Base-by-base conservation (phyloP, 1,140 invertebrate species). In the Ceratina australensis region DNA sequence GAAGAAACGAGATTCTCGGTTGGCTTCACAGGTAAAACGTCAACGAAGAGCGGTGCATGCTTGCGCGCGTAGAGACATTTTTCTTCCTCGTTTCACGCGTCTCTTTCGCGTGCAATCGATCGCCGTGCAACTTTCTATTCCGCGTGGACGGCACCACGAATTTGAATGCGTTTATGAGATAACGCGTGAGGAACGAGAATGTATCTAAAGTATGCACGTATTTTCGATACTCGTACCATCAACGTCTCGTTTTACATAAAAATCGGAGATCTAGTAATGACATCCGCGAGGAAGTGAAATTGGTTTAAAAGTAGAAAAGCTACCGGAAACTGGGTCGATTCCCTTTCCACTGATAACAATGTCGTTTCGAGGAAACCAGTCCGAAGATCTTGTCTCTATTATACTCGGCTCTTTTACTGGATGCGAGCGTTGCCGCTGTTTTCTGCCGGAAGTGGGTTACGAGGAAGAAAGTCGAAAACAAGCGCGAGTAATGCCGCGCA, bases 71-170 rank as follows among this genome's bases (percentile, higher is more conserved):
- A 20, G 42, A 26, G 61, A n/a, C 18, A 65, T 18, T 49, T 50
- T 71, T 54, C 56, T 61, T 78, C 78, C 60, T 52, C 49, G 42
- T 66, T 72, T n/a, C 10, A 47, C n/a, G 52, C 16, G 63, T 60
- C 73, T 73, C 56, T 76, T 64, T 54, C 24, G 54, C 57, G 18
- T 65, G 49, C 47, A 42, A 42, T 26, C 24, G 26, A 49, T 20
- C 24, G 16, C 50, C 66, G 63, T 79, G 78, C 74, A 82, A 88
- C 87, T 88, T 89, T 89, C 87, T 88, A 88, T 85, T 87, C 82
- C 79, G 67, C 61, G 49, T 63, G 33, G 5, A 42, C 33, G 10
- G 33, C 10, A 10, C 33, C 33, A 42, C 33, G 5, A 42, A 42
- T 42, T 42, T 42, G 33, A 42, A 42, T 7, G 33, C 33, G 10